phyloP scores from a whole-genome alignment of 2,113 vertebrate species.

The Cochlearius cochlearius region DNA sequence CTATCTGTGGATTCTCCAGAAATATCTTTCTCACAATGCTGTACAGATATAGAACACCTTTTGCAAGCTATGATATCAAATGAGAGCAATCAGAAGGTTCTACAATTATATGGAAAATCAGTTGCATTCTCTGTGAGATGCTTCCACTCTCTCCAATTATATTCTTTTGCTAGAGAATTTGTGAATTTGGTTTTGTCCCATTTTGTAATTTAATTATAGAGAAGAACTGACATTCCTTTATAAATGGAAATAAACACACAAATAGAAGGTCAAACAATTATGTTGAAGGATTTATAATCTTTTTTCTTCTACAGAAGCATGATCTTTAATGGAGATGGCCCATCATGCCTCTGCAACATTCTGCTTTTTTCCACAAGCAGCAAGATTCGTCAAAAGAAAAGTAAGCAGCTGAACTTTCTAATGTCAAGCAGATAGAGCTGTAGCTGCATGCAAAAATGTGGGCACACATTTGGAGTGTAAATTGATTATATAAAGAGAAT shows the following conservation, averaged over 20 bases:
- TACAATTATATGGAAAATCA: not conserved
- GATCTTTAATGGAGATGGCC: not conserved
- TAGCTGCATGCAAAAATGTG: not conserved
- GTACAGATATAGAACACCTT: not conserved
- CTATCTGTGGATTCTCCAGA: not conserved
- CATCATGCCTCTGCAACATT: not conserved
- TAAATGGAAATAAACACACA: not conserved
- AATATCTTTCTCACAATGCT: not conserved
- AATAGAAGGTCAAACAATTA: not conserved
- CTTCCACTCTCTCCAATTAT: not conserved
- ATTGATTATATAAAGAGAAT: not conserved
- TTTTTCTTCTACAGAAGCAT: rapidly evolving
- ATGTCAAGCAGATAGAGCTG: not conserved
- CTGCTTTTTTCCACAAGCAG: not conserved
- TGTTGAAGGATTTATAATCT: not conserved
- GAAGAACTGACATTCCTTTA: not conserved
- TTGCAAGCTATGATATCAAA: not conserved
- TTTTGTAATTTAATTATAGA: not conserved
- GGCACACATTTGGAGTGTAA: not conserved
- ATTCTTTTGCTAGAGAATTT: not conserved
- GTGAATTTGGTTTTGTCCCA: not conserved
- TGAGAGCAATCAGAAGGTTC: not conserved
- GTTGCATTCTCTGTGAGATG: not conserved
- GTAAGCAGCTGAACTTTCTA: not conserved
- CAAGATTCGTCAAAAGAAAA: not conserved